Percentiles rank a stretch among this genome's conserved stretches.
phyloP scores from a whole-genome alignment of 2,888 invertebrate species.

The Heliconius aoede region DNA sequence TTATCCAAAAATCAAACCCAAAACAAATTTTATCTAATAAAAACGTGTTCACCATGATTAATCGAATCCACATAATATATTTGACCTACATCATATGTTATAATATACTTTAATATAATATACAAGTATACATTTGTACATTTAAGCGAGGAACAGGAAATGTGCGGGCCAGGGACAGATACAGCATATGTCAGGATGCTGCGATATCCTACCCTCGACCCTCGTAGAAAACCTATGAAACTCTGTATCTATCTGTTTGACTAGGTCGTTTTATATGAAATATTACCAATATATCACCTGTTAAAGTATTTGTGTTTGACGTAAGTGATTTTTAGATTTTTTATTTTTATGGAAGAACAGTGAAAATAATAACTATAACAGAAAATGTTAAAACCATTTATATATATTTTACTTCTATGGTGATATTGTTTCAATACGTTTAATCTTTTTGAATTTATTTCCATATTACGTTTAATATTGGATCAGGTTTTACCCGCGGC shows the following conservation, averaged over 20 bases:
- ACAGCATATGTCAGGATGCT: slow-evolving; percentile 19
- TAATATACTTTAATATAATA: too few relatives aligned
- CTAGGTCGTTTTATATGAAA: slow-evolving; percentile 16
- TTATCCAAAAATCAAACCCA: too few relatives aligned
- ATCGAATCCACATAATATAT: too few relatives aligned
- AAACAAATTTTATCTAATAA: not conserved
- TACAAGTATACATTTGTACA: slow-evolving; percentile 13
- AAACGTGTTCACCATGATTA: not conserved
- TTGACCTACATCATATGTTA: not conserved
- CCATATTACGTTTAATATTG: not conserved
- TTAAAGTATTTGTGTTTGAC: too few relatives aligned
- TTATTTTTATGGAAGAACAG: not conserved
- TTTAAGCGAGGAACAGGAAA: slow-evolving; percentile 35
- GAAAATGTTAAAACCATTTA: too few relatives aligned
- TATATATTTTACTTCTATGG: not conserved
- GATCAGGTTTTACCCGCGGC: not conserved
- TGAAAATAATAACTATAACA: not conserved
- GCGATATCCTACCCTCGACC: slow-evolving; percentile 16
- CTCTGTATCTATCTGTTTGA: slow-evolving; percentile 15
- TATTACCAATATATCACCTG: not conserved
- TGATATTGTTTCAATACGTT: not conserved
- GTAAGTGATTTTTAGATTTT: not conserved
- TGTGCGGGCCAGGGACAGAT: slow-evolving; percentile 36
- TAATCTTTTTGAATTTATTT: not conserved
- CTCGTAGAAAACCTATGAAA: slow-evolving; percentile 4